These are phyloP conservation scores for Limnephilus rhombicus DNA, from an alignment of 2,888 invertebrate species.

Conservation along the genomic window DNA sequence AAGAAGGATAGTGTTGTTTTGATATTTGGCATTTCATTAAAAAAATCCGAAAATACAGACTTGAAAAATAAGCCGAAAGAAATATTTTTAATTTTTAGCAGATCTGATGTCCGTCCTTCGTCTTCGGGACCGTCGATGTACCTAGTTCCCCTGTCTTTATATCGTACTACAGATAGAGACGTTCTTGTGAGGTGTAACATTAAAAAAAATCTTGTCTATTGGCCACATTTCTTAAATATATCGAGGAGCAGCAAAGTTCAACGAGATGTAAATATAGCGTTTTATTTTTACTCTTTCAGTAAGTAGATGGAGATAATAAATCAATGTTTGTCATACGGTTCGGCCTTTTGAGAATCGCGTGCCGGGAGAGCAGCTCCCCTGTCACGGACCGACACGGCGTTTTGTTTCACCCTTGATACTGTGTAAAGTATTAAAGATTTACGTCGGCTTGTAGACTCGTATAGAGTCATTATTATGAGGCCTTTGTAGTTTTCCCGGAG, in stretches of 20 bases:
- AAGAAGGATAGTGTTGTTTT: too few relatives aligned
- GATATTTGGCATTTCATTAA: too few relatives aligned
- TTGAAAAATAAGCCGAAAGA: too few relatives aligned
- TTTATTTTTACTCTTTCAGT: neutral
- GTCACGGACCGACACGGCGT: conserved; percentile 51
- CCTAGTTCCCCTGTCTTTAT: too few relatives aligned
- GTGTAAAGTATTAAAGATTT: conserved; percentile 65
- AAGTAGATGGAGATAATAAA: neutral
- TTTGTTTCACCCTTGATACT: conserved; percentile 57
- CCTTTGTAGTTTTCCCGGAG: conserved; percentile 60
- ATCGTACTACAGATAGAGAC: too few relatives aligned
- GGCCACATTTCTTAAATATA: too few relatives aligned
- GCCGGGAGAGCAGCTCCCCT: conserved; percentile 19
- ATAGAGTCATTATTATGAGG: conserved; percentile 62
- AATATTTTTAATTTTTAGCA: too few relatives aligned
- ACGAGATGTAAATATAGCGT: neutral
- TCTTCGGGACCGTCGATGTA: too few relatives aligned
- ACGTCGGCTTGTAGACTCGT: conserved; percentile 58
- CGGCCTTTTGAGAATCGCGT: conserved; percentile 10
- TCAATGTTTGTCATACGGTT: neutral
- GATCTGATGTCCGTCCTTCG: too few relatives aligned
- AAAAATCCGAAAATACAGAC: too few relatives aligned
- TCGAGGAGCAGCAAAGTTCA: neutral
- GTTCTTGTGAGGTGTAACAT: too few relatives aligned
- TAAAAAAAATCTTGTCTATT: too few relatives aligned